Evolutionary conservation across 2,797 vertebrate genomes (phyloP), one percentile per base, ranked within the genome.

Genomic region (Spondyliosoma cantharus): DNA sequence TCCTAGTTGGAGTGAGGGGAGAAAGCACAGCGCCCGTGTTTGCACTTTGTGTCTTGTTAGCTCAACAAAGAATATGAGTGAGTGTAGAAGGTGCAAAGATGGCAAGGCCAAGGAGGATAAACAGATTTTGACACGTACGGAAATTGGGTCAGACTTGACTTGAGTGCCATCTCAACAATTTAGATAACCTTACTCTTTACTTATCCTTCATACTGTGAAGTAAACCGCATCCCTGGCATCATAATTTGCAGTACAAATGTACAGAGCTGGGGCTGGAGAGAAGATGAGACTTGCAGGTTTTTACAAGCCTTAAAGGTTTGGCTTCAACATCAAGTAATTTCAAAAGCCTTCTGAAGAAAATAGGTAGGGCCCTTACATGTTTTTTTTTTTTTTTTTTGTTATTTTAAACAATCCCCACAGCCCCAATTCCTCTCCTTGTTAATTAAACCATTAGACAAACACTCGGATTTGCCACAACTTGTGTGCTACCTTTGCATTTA

Each of bases 281-380:
- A 68, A 88, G 9, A 77, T 64, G 15, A 43, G 25, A 75, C 69
- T 45, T 48, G 3, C 27, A 17, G 72, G 52, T 80, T 59, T 69
- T 50, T 20, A 79, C 69, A 75, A 59, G 64, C 73, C 71, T 71
- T 53, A 2, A 32, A 79, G 56, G 59, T 76, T 85, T 86, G 78
- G 75, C 71, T 78, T 76, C 17, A 64, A 80, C 68, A 58, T 77
- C 25, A 69, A 73, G 13, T 48, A 7, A 27, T 77, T 70, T 71
- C 32, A 24, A 59, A 67, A 13, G 52, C 57, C 42, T 60, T 77
- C 3, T 9, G 67, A 22, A 53, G 43, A 68, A 75, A 79, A 71
- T n/a, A 13, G 20, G 56, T 24, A 27, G 15, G n/a, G 68, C 20
- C 50, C 17, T 37, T 12, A 37, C 25, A 13, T 50, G 48, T 37